A percentile compares a stretch with the other conserved stretches of the same genome.
These are phyloP conservation scores for Drosophila cardini DNA, from an alignment of 1,140 invertebrate genomes.

Conservation along the genomic window DNA sequence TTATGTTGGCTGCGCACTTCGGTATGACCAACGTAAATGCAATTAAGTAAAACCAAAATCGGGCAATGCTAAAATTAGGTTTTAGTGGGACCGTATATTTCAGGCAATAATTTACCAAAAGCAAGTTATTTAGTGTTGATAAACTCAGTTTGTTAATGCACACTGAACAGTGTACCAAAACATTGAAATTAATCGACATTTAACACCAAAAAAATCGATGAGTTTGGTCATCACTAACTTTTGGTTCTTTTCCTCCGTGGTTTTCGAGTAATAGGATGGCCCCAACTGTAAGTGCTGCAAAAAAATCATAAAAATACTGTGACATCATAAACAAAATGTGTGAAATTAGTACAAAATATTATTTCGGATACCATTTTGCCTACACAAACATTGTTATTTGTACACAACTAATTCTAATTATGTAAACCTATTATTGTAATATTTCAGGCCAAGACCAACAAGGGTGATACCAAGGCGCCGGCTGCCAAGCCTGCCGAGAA, in stretches of 20 bases:
- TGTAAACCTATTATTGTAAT: background rate
- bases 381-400: conserved; percentile 27
- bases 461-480: conserved; percentile 77
- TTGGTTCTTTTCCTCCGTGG: conserved; percentile 82
- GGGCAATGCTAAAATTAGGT: conserved; percentile 13
- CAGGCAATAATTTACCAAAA: background rate
- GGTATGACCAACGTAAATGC: conserved; percentile 38
- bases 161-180: background rate
- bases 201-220: conserved; percentile 22
- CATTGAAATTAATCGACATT: conserved; percentile 2
- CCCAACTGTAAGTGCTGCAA: conserved; percentile 77
- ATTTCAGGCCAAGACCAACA: conserved; percentile 75
- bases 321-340: conserved; percentile 31
- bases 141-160: background rate
- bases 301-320: conserved; percentile 42
- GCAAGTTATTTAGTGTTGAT: background rate
- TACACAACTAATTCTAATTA: conserved; percentile 1
- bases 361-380: background rate
- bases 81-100: conserved; percentile 7
- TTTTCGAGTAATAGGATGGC: conserved; percentile 81
- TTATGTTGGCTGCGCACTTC: conserved; percentile 42
- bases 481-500: conserved; percentile 80
- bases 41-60: conserved; percentile 19
- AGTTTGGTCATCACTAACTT: conserved; percentile 26
- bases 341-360: conserved; percentile 37